Evolutionary conservation across 1,140 invertebrate genomes (phyloP), one percentile per base, ranked within the genome.

Genomic region (Caenorhabditis briggsae): DNA sequence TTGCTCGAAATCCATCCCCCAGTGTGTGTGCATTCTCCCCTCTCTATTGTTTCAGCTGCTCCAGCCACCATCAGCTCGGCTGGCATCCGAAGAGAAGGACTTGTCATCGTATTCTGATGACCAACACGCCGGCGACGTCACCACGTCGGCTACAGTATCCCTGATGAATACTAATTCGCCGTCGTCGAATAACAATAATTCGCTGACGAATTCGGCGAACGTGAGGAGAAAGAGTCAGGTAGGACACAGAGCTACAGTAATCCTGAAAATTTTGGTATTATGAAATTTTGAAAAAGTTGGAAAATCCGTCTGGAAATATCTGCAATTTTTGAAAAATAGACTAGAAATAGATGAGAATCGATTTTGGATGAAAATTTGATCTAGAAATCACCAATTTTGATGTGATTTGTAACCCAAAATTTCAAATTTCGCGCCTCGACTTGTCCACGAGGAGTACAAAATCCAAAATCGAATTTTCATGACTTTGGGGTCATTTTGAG

Each of bases 41-140:
- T 5, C 14, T 18, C 14, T 16, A 48, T 43, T 23, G 5, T 58
- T 46, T 58, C 14, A 12, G 3, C 16, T 41, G 1, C 48, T 86
- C 33, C 85, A 86, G 85, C 18, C 55, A 23, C 18, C 55, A 23
- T 58, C 46, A 33, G 82, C 82, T 5, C 85, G 85, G 59, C 82
- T 86, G 8, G 85, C 85, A 41, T 86, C 85, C 23, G 74, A 86
- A 82, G 85, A 86, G 46, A 48, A 55, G 12, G 85, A 86, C 25
- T 48, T 64, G 14, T 55, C 84, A 0, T 86, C 85, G 78, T 61
- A 23, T 5, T 50, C 46, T 50, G 70, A 78, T n/a, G 65, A 74
- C n/a, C 56, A 14, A 8, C 14, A 58, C 46, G 18, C 18, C 3
- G 70, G 70, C 50, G 70, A 78, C 33, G 70, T 78, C 46, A 50